Evolutionary conservation across 1,140 invertebrate genomes (phyloP).

Genomic region (Trachelipus rathkii): DNA sequence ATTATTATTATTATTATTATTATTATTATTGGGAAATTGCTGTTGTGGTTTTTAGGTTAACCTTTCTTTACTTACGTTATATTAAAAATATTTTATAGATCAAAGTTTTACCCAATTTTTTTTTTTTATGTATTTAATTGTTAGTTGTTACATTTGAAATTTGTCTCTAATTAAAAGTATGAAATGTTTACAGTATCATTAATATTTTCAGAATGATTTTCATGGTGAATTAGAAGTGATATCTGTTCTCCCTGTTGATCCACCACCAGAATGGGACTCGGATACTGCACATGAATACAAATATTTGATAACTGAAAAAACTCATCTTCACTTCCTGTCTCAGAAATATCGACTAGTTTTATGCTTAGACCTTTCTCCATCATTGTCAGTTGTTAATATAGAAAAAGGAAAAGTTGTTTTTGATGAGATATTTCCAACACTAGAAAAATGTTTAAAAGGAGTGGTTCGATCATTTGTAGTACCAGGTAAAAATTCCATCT

Average conservation of each 20-base stretch:
- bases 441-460: conserved; percentile 62
- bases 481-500: conserved; percentile 54
- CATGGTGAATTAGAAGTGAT: conserved; percentile 57
- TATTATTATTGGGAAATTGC: too few relatives aligned
- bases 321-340: conserved; percentile 56
- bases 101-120: too few relatives aligned
- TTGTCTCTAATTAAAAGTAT: background rate
- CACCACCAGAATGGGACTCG: conserved; percentile 53
- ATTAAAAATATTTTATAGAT: too few relatives aligned
- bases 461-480: conserved; percentile 56
- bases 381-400: conserved; percentile 67
- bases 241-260: conserved; percentile 60
- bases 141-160: background rate
- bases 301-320: conserved; percentile 57
- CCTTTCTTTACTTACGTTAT: background rate
- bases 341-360: conserved; percentile 66
- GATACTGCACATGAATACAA: conserved; percentile 56
- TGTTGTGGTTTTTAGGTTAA: conserved; percentile 26
- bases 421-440: conserved; percentile 63
- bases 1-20: too few relatives aligned
- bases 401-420: conserved; percentile 64
- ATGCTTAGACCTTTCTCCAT: conserved; percentile 76
- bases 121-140: conserved; percentile 24
- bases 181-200: background rate
- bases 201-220: conserved; percentile 45